Conservation (phyloP, 2,113 vertebrate genomes). For the Chaetorhynchus papuensis region DNA sequence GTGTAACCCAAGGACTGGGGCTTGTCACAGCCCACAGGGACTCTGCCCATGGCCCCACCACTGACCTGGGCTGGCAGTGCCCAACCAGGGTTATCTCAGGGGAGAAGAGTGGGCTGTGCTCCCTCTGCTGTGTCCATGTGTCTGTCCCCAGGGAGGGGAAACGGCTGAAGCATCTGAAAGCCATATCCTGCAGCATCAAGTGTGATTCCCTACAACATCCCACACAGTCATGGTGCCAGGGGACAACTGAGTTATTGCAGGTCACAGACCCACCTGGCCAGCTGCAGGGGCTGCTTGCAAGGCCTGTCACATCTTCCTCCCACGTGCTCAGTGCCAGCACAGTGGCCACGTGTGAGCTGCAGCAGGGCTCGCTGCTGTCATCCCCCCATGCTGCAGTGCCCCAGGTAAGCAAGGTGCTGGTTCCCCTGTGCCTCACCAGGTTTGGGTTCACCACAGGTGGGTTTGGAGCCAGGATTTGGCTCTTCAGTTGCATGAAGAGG, state of each 20-base stretch:
- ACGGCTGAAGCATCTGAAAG: neutral
- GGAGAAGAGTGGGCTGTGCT: neutral
- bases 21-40: neutral
- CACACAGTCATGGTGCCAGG: accelerated
- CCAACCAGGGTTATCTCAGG: neutral
- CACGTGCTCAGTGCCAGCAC: accelerated
- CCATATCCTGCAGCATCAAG: neutral
- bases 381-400: accelerated
- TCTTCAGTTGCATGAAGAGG: neutral
- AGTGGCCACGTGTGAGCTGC: neutral
- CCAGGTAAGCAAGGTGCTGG: neutral
- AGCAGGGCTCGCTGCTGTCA: neutral
- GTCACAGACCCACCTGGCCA: neutral
- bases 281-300: neutral
- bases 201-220: neutral
- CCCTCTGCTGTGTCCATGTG: neutral
- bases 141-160: neutral
- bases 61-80: neutral
- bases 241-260: neutral
- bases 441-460: accelerated
- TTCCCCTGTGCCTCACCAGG: neutral
- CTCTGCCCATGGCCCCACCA: neutral
- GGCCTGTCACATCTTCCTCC: neutral
- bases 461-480: neutral
- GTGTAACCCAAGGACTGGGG: neutral